Percentiles rank a stretch among this genome's conserved stretches.
Conservation (phyloP, 2,113 vertebrate species). For the Pygoscelis adeliae region DNA sequence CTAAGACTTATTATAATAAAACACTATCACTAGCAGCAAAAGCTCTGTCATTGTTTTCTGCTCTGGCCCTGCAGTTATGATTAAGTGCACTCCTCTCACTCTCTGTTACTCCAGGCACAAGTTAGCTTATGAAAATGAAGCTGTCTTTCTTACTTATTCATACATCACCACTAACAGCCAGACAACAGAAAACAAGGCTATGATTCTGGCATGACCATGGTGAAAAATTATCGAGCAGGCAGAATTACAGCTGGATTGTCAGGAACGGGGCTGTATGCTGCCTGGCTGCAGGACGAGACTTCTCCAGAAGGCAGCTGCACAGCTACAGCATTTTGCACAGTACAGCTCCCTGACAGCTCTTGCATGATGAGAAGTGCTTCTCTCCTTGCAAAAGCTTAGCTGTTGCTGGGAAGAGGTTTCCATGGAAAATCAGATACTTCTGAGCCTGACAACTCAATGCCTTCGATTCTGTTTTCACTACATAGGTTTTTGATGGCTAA, state of each 20-base stretch:
- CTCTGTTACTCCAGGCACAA: conserved; percentile 62
- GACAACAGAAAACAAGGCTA: conserved; percentile 59
- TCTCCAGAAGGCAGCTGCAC: not conserved
- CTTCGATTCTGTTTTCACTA: not conserved
- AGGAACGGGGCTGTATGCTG: not conserved
- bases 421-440: conserved; percentile 28
- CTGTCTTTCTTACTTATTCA: conserved; percentile 71
- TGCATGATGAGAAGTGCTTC: not conserved
- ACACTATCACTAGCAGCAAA: conserved; percentile 54
- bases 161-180: conserved; percentile 72
- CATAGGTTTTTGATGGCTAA: not conserved
- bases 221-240: not conserved
- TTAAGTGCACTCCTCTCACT: conserved; percentile 45
- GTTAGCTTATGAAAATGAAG: conserved; percentile 77
- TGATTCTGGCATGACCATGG: not conserved
- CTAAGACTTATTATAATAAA: conserved; percentile 60
- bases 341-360: not conserved
- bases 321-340: not conserved
- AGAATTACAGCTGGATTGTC: not conserved
- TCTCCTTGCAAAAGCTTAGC: not conserved
- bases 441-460: not conserved
- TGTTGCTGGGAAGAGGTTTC: conserved; percentile 5
- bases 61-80: conserved; percentile 60
- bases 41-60: conserved; percentile 60
- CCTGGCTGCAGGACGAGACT: not conserved